Percentiles rank a stretch among this genome's conserved stretches.
Evolutionary conservation across 2,113 vertebrate species (phyloP).

Genomic region (Microcebus lehilahytsara): DNA sequence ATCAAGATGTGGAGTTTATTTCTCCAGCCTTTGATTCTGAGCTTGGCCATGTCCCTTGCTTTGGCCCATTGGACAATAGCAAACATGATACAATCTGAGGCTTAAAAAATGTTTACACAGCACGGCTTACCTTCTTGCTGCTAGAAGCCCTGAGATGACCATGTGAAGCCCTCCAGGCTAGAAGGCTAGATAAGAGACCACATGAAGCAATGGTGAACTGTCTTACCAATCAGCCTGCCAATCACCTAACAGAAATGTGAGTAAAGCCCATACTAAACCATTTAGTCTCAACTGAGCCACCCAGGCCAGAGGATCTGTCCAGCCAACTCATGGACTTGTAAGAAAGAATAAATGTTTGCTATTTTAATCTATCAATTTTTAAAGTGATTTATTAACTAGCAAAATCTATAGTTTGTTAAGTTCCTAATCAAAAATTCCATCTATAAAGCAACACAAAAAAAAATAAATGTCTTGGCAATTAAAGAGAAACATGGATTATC

Average conservation of each 20-base stretch:
- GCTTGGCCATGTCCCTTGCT: not conserved
- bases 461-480: not conserved
- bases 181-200: not conserved
- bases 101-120: not conserved
- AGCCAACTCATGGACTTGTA: not conserved
- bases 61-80: no score
- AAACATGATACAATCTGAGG: not conserved
- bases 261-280: not conserved
- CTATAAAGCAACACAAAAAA: not conserved
- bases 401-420: not conserved
- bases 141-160: not conserved
- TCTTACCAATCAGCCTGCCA: not conserved
- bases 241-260: not conserved
- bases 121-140: not conserved
- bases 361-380: not conserved
- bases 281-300: not conserved
- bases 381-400: not conserved
- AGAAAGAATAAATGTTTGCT: not conserved
- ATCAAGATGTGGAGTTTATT: not conserved
- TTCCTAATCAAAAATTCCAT: not conserved
- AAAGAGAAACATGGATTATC: not conserved
- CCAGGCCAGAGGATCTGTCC: not conserved
- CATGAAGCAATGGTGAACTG: not conserved
- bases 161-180: not conserved
- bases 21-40: not conserved